phyloP scores from a whole-genome alignment of 2,797 vertebrate species.

The Alauda arvensis region DNA sequence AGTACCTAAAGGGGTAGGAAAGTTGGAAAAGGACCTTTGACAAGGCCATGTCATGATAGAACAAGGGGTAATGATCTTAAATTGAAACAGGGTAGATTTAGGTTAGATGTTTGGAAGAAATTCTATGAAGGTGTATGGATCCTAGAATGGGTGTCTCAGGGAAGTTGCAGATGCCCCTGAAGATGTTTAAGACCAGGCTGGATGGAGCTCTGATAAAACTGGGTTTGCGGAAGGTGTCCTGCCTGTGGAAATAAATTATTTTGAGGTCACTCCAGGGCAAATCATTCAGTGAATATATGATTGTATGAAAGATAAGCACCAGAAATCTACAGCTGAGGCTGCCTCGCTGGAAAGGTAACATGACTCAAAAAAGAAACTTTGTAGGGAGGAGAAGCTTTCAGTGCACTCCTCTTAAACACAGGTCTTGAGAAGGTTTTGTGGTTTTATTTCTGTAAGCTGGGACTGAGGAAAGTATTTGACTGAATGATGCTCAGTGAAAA shows the following conservation, averaged over 20 bases:
- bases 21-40: not conserved
- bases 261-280: not conserved
- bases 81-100: not conserved
- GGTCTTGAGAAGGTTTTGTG: not conserved
- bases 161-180: not conserved
- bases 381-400: not conserved
- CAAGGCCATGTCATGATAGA: not conserved
- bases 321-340: not conserved
- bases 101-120: not conserved
- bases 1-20: not conserved
- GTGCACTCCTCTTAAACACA: not conserved
- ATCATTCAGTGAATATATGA: not conserved
- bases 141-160: not conserved
- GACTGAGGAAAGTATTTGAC: not conserved
- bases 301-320: not conserved
- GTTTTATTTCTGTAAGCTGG: accelerated
- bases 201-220: not conserved
- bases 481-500: not conserved
- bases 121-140: not conserved
- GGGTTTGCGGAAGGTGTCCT: not conserved
- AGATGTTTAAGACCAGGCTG: not conserved
- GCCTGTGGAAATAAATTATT: not conserved
- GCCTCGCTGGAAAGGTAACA: not conserved
- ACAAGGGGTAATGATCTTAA: not conserved
- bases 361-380: not conserved